A percentile compares a stretch with the other conserved stretches of the same genome.
Conservation (phyloP, 1,140 invertebrate species). For the Aphaenogaster ashmeadi region DNA sequence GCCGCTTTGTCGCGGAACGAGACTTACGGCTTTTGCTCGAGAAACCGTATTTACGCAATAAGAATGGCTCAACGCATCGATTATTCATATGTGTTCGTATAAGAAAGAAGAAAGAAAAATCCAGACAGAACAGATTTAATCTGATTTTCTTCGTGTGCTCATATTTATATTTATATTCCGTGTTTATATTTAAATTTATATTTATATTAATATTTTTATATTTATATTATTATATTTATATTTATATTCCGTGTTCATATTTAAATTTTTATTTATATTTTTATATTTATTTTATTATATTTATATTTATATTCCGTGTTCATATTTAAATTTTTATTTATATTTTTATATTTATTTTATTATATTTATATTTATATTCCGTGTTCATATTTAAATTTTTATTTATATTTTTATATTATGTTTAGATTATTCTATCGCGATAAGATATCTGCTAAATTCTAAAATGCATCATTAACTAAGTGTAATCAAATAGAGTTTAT, state of each 20-base stretch:
- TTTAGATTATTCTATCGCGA: background rate
- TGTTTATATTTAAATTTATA: too few relatives aligned
- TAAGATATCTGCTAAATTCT: background rate
- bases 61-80: background rate
- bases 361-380: background rate
- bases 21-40: constrained; percentile 11
- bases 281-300: background rate
- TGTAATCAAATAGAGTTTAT: background rate
- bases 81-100: background rate
- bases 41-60: constrained; percentile 40
- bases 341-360: background rate
- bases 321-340: background rate
- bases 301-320: background rate
- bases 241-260: background rate
- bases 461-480: background rate
- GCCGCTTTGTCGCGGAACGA: background rate
- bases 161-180: background rate
- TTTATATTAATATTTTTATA: too few relatives aligned
- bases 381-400: too few relatives aligned
- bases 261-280: background rate
- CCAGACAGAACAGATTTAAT: background rate
- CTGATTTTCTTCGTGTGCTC: background rate
- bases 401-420: background rate
- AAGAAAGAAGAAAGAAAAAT: background rate
- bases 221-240: background rate